These are phyloP conservation scores for Xiphophorus hellerii DNA, from an alignment of 2,113 vertebrate species.

Conservation along the genomic window DNA sequence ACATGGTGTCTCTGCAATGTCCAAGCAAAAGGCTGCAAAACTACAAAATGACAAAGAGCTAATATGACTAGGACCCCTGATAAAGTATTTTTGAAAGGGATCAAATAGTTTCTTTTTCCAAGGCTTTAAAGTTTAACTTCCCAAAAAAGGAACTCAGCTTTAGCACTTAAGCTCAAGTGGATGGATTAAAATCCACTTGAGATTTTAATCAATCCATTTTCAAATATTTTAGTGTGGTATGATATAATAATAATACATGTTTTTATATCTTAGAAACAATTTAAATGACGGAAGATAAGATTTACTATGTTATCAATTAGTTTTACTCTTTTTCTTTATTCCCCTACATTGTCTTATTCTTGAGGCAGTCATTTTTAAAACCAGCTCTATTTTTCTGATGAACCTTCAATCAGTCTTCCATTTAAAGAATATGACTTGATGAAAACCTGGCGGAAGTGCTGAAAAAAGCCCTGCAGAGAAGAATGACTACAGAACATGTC, in stretches of 20 bases:
- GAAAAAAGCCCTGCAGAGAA: conserved; percentile 1
- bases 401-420: not conserved
- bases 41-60: too few relatives aligned
- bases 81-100: too few relatives aligned
- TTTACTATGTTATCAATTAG: not conserved
- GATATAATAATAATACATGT: too few relatives aligned
- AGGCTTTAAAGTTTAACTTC: too few relatives aligned
- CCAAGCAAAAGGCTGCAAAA: too few relatives aligned
- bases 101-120: too few relatives aligned
- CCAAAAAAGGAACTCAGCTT: not conserved
- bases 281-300: too few relatives aligned
- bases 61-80: too few relatives aligned
- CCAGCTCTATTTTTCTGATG: not conserved
- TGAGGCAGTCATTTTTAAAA: not conserved
- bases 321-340: not conserved
- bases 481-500: conserved; percentile 8
- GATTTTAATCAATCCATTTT: not conserved
- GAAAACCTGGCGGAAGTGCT: not conserved
- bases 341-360: not conserved
- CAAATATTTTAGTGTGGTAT: too few relatives aligned
- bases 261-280: too few relatives aligned
- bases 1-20: too few relatives aligned
- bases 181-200: not conserved
- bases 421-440: not conserved
- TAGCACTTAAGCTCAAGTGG: not conserved